phyloP scores from a whole-genome alignment of 2,797 vertebrate species.

The Oreortyx pictus region DNA sequence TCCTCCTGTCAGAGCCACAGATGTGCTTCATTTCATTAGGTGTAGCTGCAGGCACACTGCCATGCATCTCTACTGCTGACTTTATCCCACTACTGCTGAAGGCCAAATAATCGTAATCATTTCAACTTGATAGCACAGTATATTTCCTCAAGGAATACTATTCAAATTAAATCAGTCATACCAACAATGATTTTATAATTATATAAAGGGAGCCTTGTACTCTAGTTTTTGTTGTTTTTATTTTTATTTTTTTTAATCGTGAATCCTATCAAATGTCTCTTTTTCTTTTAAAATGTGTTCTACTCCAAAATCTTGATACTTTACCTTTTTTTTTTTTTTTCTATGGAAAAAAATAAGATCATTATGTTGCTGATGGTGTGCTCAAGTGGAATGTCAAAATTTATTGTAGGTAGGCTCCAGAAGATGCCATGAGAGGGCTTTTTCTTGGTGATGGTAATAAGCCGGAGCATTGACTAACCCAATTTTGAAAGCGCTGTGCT shows the following conservation, averaged over 20 bases:
- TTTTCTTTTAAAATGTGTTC: conserved; percentile 6
- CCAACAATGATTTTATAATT: conserved; percentile 72
- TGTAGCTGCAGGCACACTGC: conserved; percentile 66
- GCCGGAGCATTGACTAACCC: background rate
- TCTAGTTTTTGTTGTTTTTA: background rate
- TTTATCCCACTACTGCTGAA: conserved; percentile 70
- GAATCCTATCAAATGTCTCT: background rate
- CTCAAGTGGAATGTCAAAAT: conserved; percentile 19
- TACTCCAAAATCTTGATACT: background rate
- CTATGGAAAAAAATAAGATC: background rate
- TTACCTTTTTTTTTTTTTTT: background rate
- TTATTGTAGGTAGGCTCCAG: background rate
- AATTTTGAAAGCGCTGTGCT: background rate
- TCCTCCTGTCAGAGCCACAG: conserved; percentile 67
- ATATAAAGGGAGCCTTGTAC: conserved; percentile 56
- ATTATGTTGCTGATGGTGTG: background rate
- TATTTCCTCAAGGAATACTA: conserved; percentile 68
- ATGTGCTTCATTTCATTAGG: conserved; percentile 74
- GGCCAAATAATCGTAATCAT: conserved; percentile 78
- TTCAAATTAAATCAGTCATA: conserved; percentile 77
- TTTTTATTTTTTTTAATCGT: background rate
- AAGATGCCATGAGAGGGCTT: background rate
- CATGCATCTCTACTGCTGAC: conserved; percentile 61
- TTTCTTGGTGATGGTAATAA: background rate
- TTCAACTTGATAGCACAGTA: conserved; percentile 74